Conservation (phyloP, 2,888 invertebrate species). For the Drosophila setosimentum region DNA sequence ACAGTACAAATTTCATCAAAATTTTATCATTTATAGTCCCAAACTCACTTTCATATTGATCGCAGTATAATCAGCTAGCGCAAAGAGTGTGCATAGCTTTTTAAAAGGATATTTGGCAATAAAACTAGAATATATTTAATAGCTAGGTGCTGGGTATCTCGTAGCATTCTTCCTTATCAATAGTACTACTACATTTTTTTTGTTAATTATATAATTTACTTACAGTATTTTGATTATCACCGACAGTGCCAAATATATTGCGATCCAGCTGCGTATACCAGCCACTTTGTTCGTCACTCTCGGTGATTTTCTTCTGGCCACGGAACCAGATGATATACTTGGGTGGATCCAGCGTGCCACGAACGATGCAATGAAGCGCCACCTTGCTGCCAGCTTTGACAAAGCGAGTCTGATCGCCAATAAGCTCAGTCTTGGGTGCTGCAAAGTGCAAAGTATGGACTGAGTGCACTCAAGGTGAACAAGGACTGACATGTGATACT, state of each 20-base stretch:
- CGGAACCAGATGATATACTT: conserved; percentile 98
- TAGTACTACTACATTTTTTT: not conserved
- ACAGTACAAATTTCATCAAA: not conserved
- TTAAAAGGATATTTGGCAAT: not conserved
- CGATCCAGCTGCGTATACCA: conserved; percentile 85
- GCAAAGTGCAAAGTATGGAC: conserved; percentile 28
- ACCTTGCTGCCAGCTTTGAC: conserved; percentile 96
- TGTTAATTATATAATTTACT: conserved; percentile 20
- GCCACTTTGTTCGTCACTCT: conserved; percentile 81
- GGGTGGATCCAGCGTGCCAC: conserved; percentile 95
- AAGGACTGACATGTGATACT: conserved; percentile 83
- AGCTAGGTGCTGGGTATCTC: not conserved
- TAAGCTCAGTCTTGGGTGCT: conserved; percentile 96
- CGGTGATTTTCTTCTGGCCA: conserved; percentile 83
- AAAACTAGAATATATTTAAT: not conserved
- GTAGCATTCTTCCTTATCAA: not conserved
- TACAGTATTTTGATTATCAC: conserved; percentile 84
- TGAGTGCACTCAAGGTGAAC: not conserved
- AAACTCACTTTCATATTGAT: not conserved
- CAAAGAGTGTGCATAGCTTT: not conserved
- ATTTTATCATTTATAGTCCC: not conserved
- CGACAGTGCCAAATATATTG: conserved; percentile 82
- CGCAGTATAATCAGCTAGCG: not conserved
- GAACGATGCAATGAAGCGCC: conserved; percentile 94
- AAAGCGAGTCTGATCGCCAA: conserved; percentile 94